phyloP scores from a whole-genome alignment of 2,888 invertebrate genomes.

The Acanthococcus lagerstroemiae region DNA sequence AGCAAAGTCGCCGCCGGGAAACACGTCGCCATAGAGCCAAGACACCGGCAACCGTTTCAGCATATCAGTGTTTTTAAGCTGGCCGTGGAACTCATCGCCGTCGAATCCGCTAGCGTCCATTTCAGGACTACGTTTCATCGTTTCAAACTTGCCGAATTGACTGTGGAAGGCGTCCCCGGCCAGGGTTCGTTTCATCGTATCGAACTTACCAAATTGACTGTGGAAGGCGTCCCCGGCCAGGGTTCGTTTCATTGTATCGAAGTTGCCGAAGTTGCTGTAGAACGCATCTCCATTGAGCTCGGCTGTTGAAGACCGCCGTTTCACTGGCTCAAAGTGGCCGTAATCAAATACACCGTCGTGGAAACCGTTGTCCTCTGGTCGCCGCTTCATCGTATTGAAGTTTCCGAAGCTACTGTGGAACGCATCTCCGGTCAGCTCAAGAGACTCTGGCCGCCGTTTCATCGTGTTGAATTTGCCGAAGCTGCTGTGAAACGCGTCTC shows the following conservation, averaged over 20 bases:
- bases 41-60: too few species aligned
- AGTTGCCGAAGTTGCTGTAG: conserved; percentile 7
- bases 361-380: conserved; percentile 32
- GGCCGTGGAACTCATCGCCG: conserved; percentile 39
- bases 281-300: background rate
- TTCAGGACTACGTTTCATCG: conserved; percentile 39
- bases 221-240: conserved; percentile 41
- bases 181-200: conserved; percentile 34
- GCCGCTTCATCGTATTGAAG: conserved; percentile 38
- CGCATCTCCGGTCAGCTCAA: conserved; percentile 41
- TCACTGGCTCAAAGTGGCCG: conserved; percentile 40
- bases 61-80: too few species aligned
- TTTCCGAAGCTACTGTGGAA: conserved; percentile 40
- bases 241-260: conserved; percentile 33
- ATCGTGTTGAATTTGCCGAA: conserved; percentile 40
- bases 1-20: too few species aligned
- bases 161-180: conserved; percentile 32
- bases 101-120: conserved; percentile 40
- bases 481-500: conserved; percentile 40
- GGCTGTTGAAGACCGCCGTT: too few species aligned
- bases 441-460: conserved; percentile 33
- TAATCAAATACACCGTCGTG: conserved; percentile 37
- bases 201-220: conserved; percentile 40
- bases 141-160: conserved; percentile 40
- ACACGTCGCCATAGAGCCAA: too few species aligned